Base-by-base conservation (phyloP, 2,797 vertebrate genomes). In the Simalia tracyae region DNA sequence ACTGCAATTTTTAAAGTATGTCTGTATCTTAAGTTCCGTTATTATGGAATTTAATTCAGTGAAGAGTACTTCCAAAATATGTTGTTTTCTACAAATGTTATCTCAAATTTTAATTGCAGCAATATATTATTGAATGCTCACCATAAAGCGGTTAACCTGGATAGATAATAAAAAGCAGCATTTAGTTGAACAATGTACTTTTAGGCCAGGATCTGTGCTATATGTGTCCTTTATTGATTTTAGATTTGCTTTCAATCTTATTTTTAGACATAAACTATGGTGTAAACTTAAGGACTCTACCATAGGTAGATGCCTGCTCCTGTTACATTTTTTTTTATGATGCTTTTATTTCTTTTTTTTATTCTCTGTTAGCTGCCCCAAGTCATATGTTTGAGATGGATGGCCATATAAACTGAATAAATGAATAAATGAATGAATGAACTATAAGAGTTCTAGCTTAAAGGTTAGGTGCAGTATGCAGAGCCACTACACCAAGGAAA, bases 81-180 rank as follows among this genome's bases (percentile, higher is more conserved):
- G 54, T 15, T 56, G 17, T 72, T 57, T 46, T 76, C 31, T 28
- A 26, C 14, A 92, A 89, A 63, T 36, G 63, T 26, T 56, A 66
- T 31, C 59, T 88, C 42, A 76, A 1, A 7, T 64, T 54, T 66
- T 88, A 92, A 89, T 57, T 92, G 61, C 76, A 89, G 42, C 84
- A 72, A 26, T 86, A 36, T 11, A 87, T 54, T 68, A 87, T 36
- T 63, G 66, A 92, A 90, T 76, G n/a, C 42, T 42, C 57, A 87
- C 54, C 84, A 90, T 63, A 92, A 90, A 92, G 7, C 3, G 31
- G 11, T 88, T 64, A 87, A 22, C 17, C 36, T 36, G 42, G 54
- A 89, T 46, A 89, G 84, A 90, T 87, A 92, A 61, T 90, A 87
- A 90, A 90, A 92, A 90, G n/a, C 84, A 87, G 72, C 36, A 81